phyloP scores from a whole-genome alignment of 2,888 invertebrate species.

The Dryobotodes eremita region DNA sequence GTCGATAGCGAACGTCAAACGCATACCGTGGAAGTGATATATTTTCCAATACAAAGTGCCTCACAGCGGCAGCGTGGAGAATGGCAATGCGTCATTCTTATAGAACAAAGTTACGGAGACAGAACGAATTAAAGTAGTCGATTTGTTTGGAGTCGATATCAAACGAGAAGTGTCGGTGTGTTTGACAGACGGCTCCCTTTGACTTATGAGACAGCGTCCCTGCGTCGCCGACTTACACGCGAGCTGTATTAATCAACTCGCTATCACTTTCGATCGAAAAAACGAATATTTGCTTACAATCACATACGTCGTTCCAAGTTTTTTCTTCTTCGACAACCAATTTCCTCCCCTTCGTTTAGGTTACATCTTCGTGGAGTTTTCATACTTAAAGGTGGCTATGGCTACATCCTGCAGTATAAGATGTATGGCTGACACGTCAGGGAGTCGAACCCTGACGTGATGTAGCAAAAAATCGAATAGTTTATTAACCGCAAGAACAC shows the following conservation, averaged over 20 bases:
- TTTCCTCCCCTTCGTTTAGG: neutral
- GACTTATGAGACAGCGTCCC: slow-evolving; percentile 60
- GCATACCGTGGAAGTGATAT: slow-evolving; percentile 60
- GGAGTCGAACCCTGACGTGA: too few relatives aligned
- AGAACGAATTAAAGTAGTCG: slow-evolving; percentile 67
- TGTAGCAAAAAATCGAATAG: too few relatives aligned
- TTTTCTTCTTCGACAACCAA: slow-evolving; percentile 11
- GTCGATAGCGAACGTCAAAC: slow-evolving; percentile 59
- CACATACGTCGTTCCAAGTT: slow-evolving; percentile 2
- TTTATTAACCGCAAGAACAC: too few relatives aligned
- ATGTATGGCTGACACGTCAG: too few relatives aligned
- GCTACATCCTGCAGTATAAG: neutral
- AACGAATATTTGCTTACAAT: slow-evolving; percentile 36
- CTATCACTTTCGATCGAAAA: slow-evolving; percentile 32
- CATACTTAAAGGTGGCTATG: neutral
- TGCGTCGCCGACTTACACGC: slow-evolving; percentile 25
- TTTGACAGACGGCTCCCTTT: slow-evolving; percentile 62
- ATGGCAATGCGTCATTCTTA: slow-evolving; percentile 62
- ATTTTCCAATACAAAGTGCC: slow-evolving; percentile 59
- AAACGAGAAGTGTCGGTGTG: slow-evolving; percentile 66
- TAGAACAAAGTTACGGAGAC: slow-evolving; percentile 48
- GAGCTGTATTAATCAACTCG: slow-evolving; percentile 57
- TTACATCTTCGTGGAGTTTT: too few relatives aligned
- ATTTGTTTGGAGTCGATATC: slow-evolving; percentile 69
- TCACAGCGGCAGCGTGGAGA: slow-evolving; percentile 40